Conservation (phyloP, 2,113 vertebrate species). For the Eolophus roseicapilla region DNA sequence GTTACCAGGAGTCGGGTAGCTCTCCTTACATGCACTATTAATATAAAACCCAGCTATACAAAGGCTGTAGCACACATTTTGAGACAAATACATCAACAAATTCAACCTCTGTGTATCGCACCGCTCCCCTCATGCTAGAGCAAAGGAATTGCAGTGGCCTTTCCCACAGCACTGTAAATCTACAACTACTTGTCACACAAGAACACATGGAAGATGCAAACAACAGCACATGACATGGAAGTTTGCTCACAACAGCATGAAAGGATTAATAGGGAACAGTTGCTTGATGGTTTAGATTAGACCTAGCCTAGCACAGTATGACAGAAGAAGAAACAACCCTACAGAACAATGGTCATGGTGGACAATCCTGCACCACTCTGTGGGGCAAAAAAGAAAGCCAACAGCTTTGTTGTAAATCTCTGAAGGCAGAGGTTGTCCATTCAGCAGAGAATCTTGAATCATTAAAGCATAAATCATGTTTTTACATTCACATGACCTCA, state of each 20-base stretch:
- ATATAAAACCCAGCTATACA: neutral
- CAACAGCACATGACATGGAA: neutral
- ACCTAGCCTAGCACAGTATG: neutral
- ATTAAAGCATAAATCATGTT: neutral
- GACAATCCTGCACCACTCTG: neutral
- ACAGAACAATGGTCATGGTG: neutral
- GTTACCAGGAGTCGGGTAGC: rapidly evolving
- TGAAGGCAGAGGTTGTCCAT: neutral
- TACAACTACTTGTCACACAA: neutral
- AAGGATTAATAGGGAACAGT: neutral
- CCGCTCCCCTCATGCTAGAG: neutral
- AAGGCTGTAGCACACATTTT: neutral
- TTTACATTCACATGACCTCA: neutral
- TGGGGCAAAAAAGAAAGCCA: neutral
- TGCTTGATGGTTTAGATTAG: neutral
- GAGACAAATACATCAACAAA: neutral
- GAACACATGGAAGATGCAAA: neutral
- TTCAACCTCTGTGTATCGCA: rapidly evolving
- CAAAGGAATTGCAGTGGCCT: too few species aligned
- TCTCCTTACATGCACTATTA: neutral
- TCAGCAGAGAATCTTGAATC: neutral
- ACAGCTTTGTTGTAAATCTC: neutral
- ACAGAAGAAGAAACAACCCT: neutral
- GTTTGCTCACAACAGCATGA: neutral
- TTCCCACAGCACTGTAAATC: neutral